These are phyloP conservation scores for Zoanthus sociatus DNA, from an alignment of 92 coral and sea anemone genomes.

Conservation along the genomic window DNA sequence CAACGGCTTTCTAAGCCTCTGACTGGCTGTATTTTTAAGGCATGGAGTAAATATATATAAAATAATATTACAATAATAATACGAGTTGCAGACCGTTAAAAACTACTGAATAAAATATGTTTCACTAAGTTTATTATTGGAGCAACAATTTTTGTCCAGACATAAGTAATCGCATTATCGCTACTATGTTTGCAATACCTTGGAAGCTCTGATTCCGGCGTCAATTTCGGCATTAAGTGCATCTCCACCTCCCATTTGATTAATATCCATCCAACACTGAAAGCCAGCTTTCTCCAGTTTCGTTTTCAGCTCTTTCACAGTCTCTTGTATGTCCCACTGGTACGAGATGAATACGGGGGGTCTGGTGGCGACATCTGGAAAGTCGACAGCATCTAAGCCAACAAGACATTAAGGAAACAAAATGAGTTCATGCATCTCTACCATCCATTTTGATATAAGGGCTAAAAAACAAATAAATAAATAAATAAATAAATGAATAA, in stretches of 20 bases:
- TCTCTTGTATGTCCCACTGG: slow-evolving; percentile 70
- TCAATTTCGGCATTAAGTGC: slow-evolving; percentile 68
- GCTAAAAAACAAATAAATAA: no score
- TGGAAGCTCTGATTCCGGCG: slow-evolving; percentile 68
- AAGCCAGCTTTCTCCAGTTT: slow-evolving; percentile 65
- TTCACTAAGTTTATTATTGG: no score
- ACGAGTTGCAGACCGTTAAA: no score
- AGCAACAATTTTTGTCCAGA: no score
- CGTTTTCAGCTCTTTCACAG: slow-evolving; percentile 51
- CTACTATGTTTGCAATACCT: slow-evolving; percentile 38
- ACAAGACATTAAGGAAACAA: neutral
- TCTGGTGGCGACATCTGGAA: slow-evolving; percentile 5
- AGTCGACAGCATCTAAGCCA: neutral
- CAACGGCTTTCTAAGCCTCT: no score
- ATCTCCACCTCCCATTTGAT: slow-evolving; percentile 75
- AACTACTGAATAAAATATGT: no score
- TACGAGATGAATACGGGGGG: slow-evolving; percentile 71
- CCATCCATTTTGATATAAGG: no score
- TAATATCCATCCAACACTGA: slow-evolving; percentile 78
- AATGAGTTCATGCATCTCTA: neutral
- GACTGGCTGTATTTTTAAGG: no score
- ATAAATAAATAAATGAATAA: no score
- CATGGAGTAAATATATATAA: no score
- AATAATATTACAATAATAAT: no score
- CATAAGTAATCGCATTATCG: neutral